Evolutionary conservation across 2,797 vertebrate genomes (phyloP).

Genomic region (Molossus molossus): DNA sequence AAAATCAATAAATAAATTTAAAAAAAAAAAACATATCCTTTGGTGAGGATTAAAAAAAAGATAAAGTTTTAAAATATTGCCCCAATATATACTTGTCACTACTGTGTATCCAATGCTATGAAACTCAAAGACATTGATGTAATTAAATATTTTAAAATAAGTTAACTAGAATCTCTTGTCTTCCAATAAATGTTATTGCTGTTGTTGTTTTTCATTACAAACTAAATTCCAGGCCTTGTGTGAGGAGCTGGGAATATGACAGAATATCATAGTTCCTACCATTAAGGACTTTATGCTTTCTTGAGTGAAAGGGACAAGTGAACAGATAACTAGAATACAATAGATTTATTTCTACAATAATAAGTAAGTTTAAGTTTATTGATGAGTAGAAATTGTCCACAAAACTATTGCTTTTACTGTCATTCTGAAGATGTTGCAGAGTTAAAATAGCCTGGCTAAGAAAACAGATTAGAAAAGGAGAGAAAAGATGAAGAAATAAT

Average conservation of each 20-base stretch:
- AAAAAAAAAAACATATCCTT: too few relatives aligned
- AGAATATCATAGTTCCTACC: neutral
- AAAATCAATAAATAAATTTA: too few relatives aligned
- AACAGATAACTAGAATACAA: neutral
- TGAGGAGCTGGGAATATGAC: neutral
- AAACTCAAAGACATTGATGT: conserved; percentile 15
- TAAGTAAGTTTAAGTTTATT: neutral
- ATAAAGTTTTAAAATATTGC: neutral
- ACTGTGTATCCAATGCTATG: neutral
- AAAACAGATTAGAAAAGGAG: neutral
- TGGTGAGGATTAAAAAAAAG: too few relatives aligned
- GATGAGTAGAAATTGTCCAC: neutral
- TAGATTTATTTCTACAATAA: neutral
- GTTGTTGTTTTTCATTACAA: neutral
- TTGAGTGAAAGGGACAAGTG: conserved; percentile 22
- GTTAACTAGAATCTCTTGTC: neutral
- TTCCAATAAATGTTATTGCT: neutral
- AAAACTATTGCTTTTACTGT: neutral
- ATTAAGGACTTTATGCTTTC: neutral
- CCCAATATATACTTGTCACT: neutral
- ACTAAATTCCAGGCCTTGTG: neutral
- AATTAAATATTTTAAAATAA: neutral
- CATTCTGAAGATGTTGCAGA: neutral
- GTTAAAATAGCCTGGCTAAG: neutral
- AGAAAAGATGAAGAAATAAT: neutral